These are phyloP conservation scores for Hydrozoanthus tunicans DNA, from an alignment of 64 coral and sea anemone genomes.

Conservation along the genomic window DNA sequence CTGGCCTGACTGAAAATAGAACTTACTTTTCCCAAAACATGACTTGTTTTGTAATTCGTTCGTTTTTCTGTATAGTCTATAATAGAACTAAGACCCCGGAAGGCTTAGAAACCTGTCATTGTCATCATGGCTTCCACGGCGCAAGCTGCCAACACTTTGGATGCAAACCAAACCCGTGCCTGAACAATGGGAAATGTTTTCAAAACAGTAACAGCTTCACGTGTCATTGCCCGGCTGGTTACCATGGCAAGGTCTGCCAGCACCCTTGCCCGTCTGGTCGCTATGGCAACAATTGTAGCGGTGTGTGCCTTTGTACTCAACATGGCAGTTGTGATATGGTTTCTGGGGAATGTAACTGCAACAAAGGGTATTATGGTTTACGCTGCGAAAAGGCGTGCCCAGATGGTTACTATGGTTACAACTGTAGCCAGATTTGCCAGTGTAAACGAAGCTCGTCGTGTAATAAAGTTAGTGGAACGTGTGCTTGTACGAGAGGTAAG, in stretches of 20 bases:
- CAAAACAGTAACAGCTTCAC: slow-evolving; percentile 51
- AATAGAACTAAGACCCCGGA: not conserved
- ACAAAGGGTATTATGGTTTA: slow-evolving; percentile 68
- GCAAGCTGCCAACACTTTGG: slow-evolving; percentile 89
- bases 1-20: too few species aligned
- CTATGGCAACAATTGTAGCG: slow-evolving; percentile 82
- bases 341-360: slow-evolving; percentile 75
- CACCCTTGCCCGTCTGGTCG: slow-evolving; percentile 72
- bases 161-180: slow-evolving; percentile 83
- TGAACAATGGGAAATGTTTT: slow-evolving; percentile 67
- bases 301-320: slow-evolving; percentile 58
- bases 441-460: slow-evolving; percentile 72
- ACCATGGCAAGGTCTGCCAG: slow-evolving; percentile 74
- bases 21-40: not conserved
- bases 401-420: slow-evolving; percentile 88
- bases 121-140: slow-evolving; percentile 87
- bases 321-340: slow-evolving; percentile 78
- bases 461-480: slow-evolving; percentile 62
- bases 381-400: slow-evolving; percentile 66
- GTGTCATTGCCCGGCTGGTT: slow-evolving; percentile 73
- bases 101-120: slow-evolving; percentile 70
- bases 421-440: slow-evolving; percentile 85
- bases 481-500: slow-evolving; percentile 71
- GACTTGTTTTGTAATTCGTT: not conserved
- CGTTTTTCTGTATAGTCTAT: not conserved